Conservation (phyloP, 2,888 invertebrate species). For the Atethmia centrago region DNA sequence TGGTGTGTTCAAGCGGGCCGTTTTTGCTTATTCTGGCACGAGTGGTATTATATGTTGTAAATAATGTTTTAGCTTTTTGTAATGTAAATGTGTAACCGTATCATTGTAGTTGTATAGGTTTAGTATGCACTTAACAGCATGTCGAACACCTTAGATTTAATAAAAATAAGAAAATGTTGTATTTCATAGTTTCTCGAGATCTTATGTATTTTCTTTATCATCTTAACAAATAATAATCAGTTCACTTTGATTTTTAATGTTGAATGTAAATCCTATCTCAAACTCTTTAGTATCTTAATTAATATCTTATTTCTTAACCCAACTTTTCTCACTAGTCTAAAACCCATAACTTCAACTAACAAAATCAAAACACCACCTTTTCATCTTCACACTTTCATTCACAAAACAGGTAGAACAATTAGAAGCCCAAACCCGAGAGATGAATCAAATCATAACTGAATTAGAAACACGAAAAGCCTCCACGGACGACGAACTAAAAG, state of each 20-base stretch:
- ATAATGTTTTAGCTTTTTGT: slow-evolving; percentile 12
- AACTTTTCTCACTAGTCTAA: not conserved
- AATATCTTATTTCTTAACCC: not conserved
- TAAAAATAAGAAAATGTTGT: not conserved
- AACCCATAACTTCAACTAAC: not conserved
- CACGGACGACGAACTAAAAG: slow-evolving; percentile 93
- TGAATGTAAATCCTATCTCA: not conserved
- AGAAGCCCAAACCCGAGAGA: slow-evolving; percentile 94
- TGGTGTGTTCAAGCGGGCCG: no score
- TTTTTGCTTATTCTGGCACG: slow-evolving; percentile 23
- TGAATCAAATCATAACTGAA: slow-evolving; percentile 91
- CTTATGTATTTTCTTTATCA: not conserved
- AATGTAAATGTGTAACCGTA: not conserved
- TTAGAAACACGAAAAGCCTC: slow-evolving; percentile 91
- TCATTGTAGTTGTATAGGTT: slow-evolving; percentile 6
- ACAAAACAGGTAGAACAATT: slow-evolving; percentile 93
- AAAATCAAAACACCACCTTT: not conserved
- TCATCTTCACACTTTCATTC: slow-evolving; percentile 39
- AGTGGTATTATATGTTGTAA: slow-evolving; percentile 17
- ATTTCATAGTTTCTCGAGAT: not conserved
- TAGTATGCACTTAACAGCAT: slow-evolving; percentile 55
- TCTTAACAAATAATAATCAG: not conserved
- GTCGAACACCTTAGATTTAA: slow-evolving; percentile 22
- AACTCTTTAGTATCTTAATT: not conserved
- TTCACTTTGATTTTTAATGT: not conserved